Conservation (phyloP, 2,888 invertebrate species). For the Thymelicus lineola region DNA sequence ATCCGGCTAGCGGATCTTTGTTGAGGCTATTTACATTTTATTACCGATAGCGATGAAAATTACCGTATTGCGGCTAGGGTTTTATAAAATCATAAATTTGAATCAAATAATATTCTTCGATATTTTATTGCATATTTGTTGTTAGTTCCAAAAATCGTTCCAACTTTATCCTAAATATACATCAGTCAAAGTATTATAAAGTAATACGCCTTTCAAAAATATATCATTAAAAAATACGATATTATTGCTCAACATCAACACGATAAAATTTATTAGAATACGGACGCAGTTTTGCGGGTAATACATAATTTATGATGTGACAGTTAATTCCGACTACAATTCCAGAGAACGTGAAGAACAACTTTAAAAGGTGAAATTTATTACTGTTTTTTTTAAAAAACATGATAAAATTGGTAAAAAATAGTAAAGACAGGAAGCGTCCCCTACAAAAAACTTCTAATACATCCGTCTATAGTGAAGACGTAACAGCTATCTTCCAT, state of each 20-base stretch:
- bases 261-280: conserved; percentile 2
- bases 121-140: no score
- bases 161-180: no score
- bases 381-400: conserved; percentile 36
- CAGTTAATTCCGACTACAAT: neutral
- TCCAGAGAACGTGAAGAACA: conserved; percentile 15
- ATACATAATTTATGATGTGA: conserved; percentile 14
- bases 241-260: neutral
- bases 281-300: conserved; percentile 8
- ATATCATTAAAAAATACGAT: neutral
- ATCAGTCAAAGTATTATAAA: neutral
- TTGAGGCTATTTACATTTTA: conserved; percentile 27
- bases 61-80: neutral
- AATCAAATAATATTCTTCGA: no score
- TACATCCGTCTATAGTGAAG: conserved; percentile 73
- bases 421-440: conserved; percentile 68
- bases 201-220: neutral
- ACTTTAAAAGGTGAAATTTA: conserved; percentile 34
- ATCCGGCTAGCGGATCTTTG: conserved; percentile 28
- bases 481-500: conserved; percentile 64
- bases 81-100: neutral
- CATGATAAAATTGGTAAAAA: conserved; percentile 73
- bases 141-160: no score
- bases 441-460: conserved; percentile 67
- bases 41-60: conserved; percentile 24